phyloP scores from a whole-genome alignment of 2,113 vertebrate genomes.

The Antigone vipio region DNA sequence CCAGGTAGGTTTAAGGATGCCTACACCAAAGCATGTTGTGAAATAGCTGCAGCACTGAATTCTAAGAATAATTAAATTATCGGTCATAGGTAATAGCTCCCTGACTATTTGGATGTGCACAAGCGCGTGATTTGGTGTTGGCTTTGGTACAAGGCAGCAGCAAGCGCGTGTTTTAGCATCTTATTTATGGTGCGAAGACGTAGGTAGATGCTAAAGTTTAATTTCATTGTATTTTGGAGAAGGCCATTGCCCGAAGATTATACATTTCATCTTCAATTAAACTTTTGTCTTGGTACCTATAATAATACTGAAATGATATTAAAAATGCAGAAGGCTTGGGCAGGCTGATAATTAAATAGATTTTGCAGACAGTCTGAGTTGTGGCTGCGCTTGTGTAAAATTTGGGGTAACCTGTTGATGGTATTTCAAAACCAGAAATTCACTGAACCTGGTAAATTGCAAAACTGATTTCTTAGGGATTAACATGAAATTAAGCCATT shows the following conservation, averaged over 20 bases:
- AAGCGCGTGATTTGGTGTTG: neutral
- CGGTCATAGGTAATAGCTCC: neutral
- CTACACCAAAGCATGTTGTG: neutral
- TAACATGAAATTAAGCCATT: neutral
- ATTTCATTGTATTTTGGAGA: neutral
- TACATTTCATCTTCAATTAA: neutral
- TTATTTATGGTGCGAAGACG: neutral
- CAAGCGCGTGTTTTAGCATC: neutral
- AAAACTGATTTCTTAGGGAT: neutral
- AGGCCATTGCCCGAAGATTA: fast-evolving
- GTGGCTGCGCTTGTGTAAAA: neutral
- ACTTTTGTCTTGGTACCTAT: neutral
- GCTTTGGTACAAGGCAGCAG: neutral
- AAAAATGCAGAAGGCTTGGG: neutral
- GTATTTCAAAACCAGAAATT: neutral
- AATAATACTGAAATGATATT: neutral
- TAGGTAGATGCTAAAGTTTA: neutral
- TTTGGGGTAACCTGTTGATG: neutral
- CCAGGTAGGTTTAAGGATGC: neutral
- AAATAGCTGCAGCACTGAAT: neutral
- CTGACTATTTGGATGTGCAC: fast-evolving
- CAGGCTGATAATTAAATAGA: neutral
- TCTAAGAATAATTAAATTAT: neutral
- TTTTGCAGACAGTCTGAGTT: neutral
- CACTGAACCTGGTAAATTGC: neutral